Evolutionary conservation across 2,113 vertebrate genomes (phyloP).

Genomic region (Numida meleagris): DNA sequence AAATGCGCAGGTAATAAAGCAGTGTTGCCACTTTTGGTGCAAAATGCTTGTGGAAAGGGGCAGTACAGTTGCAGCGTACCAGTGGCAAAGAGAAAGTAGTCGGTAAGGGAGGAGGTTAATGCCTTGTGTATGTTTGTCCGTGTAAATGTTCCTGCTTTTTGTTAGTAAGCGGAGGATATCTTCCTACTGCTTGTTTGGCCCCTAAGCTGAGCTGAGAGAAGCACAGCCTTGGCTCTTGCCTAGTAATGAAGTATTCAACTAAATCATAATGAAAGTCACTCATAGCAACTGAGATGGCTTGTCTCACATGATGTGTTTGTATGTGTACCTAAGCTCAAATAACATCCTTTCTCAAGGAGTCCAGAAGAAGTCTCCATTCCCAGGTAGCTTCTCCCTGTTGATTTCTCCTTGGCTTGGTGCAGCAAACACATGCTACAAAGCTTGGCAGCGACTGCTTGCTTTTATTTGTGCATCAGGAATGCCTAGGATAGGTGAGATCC

Average conservation of each 20-base stretch:
- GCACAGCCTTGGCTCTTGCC: background rate
- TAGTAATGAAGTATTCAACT: background rate
- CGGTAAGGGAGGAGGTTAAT: background rate
- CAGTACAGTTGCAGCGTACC: background rate
- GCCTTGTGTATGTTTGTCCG: background rate
- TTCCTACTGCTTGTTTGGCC: background rate
- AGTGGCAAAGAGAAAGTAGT: background rate
- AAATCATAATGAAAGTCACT: background rate
- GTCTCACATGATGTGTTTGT: rapidly evolving
- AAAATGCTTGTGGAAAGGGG: background rate
- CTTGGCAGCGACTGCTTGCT: background rate
- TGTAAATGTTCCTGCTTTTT: background rate
- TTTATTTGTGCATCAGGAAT: background rate
- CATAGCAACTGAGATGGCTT: background rate
- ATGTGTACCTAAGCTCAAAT: background rate
- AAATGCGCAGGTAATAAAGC: background rate
- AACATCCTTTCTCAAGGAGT: background rate
- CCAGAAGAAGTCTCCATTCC: background rate
- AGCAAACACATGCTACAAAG: background rate
- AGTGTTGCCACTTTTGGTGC: rapidly evolving
- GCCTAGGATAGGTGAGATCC: background rate
- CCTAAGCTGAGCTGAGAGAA: background rate
- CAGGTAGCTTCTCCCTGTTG: background rate
- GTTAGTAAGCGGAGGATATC: background rate
- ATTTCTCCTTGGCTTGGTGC: background rate